A percentile compares a stretch with the other conserved stretches of the same genome.
Conservation (phyloP, 2,113 vertebrate species). For the Plecotus auritus region DNA sequence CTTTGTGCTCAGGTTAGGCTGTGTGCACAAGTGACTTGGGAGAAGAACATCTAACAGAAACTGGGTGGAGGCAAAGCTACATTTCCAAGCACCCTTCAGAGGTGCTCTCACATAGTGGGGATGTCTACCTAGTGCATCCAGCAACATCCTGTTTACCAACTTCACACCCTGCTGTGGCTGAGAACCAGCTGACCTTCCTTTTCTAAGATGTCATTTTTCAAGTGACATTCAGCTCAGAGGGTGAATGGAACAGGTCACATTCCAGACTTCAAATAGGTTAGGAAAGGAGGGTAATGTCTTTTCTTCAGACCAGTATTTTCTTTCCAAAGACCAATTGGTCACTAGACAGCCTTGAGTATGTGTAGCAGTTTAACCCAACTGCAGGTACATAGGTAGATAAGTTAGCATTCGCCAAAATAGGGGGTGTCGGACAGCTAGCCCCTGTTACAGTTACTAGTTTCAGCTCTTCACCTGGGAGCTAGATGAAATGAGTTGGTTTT, state of each 20-base stretch:
- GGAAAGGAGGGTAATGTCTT: neutral
- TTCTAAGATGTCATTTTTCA: neutral
- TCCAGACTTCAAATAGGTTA: neutral
- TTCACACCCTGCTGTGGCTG: neutral
- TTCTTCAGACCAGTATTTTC: neutral
- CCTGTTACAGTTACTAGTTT: neutral
- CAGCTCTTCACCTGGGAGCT: neutral
- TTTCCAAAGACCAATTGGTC: neutral
- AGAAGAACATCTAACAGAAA: neutral
- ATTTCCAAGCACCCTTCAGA: neutral
- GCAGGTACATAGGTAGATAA: neutral
- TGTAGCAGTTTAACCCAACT: neutral
- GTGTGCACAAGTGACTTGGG: neutral
- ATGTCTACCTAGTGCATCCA: neutral
- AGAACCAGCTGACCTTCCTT: neutral
- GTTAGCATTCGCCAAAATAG: neutral
- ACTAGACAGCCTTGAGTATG: neutral
- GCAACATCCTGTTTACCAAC: fast-evolving
- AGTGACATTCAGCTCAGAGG: neutral
- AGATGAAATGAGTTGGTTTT: neutral
- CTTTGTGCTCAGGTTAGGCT: neutral
- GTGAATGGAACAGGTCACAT: neutral
- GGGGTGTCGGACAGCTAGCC: neutral
- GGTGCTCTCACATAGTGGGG: neutral
- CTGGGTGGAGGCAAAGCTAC: neutral